Percentiles rank a stretch among this genome's conserved stretches.
Conservation (phyloP, 37 sponge, comb jelly and placozoan species). For the Axinella damicornis region DNA sequence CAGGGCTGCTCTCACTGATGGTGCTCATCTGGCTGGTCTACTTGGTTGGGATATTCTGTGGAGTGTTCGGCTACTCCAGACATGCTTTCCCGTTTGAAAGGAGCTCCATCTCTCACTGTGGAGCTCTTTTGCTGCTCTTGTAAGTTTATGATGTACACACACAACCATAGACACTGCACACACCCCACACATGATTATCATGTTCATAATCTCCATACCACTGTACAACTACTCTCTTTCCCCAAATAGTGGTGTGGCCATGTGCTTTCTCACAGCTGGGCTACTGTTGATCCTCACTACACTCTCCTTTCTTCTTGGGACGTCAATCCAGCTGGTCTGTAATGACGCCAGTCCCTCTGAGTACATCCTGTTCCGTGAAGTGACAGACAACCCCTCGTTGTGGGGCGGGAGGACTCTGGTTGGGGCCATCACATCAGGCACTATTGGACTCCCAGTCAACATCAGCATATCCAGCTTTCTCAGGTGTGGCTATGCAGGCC, state of each 20-base stretch:
- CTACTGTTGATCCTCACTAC: conserved; percentile 7
- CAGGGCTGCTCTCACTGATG: neutral
- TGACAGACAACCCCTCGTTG: conserved; percentile 2
- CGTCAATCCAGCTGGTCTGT: conserved; percentile 23
- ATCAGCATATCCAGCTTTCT: conserved; percentile 9
- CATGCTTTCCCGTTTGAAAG: conserved; percentile 7
- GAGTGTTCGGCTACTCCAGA: conserved; percentile 31
- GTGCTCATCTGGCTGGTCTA: conserved; percentile 7
- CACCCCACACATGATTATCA: no score
- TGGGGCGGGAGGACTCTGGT: conserved; percentile 39
- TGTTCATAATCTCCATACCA: no score
- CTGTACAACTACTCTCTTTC: no score
- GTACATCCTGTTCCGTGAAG: conserved; percentile 1
- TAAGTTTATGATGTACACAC: no score
- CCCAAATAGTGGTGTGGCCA: neutral
- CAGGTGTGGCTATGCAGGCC: neutral
- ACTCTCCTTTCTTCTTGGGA: neutral
- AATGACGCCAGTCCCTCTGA: conserved; percentile 16
- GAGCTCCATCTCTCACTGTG: conserved; percentile 20
- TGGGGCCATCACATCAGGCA: neutral
- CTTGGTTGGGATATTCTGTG: conserved; percentile 17
- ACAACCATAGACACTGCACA: no score
- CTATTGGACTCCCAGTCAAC: neutral
- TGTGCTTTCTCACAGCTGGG: neutral
- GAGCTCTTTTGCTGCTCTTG: conserved; percentile 11